Percentiles rank a stretch among this genome's conserved stretches.
Evolutionary conservation across 2,888 invertebrate genomes (phyloP).

Genomic region (Allolobophora icterica): DNA sequence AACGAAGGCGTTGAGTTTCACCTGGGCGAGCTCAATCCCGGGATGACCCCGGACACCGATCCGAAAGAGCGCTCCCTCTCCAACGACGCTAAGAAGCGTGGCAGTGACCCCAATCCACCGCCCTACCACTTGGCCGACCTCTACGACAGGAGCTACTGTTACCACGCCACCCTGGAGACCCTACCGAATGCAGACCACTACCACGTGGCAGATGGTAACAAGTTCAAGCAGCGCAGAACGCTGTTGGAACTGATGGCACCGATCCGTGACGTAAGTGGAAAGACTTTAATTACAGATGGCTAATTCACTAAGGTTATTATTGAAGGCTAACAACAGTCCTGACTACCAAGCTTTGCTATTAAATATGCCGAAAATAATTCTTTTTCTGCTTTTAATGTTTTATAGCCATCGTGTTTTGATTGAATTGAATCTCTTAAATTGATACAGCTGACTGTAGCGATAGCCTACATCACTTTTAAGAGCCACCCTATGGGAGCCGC

Average conservation of each 20-base stretch:
- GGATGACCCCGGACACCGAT: neutral
- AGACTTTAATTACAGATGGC: neutral
- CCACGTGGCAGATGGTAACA: constrained; percentile 62
- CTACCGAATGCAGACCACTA: constrained; percentile 83
- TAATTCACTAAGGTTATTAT: neutral
- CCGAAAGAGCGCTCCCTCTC: neutral
- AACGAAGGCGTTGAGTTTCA: constrained; percentile 7
- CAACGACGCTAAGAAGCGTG: neutral
- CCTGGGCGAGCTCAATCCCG: neutral
- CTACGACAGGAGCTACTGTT: neutral
- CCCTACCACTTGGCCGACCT: neutral
- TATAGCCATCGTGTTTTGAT: too few species aligned
- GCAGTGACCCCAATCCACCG: neutral
- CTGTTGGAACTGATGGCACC: neutral
- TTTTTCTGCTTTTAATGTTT: too few species aligned
- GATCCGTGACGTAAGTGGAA: neutral
- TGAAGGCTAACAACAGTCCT: too few species aligned
- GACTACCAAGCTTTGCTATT: too few species aligned
- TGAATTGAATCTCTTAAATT: too few species aligned
- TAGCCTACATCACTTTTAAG: too few species aligned
- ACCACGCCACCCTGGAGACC: constrained; percentile 74
- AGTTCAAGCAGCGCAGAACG: neutral
- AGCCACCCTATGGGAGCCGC: too few species aligned
- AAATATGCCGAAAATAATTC: too few species aligned
- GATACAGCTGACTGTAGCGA: too few species aligned